Percentiles rank a stretch among this genome's conserved stretches.
Evolutionary conservation across 2,888 invertebrate species (phyloP).

Genomic region (Eupelmus urozonus): DNA sequence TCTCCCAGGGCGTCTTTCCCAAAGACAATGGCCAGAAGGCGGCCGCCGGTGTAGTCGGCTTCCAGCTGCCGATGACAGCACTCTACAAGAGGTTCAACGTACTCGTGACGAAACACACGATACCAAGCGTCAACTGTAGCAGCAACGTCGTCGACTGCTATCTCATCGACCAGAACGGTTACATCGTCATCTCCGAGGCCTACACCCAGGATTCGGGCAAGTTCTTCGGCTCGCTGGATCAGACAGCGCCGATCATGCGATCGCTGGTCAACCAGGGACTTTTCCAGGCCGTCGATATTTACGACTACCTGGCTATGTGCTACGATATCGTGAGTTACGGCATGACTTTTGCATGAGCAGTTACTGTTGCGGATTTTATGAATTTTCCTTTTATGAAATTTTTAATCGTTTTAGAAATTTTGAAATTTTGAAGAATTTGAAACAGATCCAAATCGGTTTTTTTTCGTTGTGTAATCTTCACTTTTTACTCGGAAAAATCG

Average conservation of each 20-base stretch:
- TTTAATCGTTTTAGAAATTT: too few relatives aligned
- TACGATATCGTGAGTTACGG: conserved; percentile 76
- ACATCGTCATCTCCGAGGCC: conserved; percentile 86
- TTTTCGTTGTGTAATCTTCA: too few relatives aligned
- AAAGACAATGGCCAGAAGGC: conserved; percentile 87
- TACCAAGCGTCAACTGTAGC: conserved; percentile 69
- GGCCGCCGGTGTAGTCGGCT: conserved; percentile 93
- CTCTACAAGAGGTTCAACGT: conserved; percentile 85
- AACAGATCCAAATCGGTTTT: too few relatives aligned
- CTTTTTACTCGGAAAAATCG: too few relatives aligned
- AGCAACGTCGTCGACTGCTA: conserved; percentile 83
- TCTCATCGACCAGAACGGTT: conserved; percentile 95
- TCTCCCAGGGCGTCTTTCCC: conserved; percentile 90
- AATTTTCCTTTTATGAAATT: too few relatives aligned
- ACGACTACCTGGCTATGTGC: conserved; percentile 92
- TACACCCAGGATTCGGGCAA: conserved; percentile 85
- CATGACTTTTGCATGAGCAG: too few relatives aligned
- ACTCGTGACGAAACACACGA: conserved; percentile 79
- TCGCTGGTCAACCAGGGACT: conserved; percentile 85
- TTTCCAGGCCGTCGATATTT: conserved; percentile 87
- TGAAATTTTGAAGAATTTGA: too few relatives aligned
- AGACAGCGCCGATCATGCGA: conserved; percentile 83
- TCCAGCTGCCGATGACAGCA: conserved; percentile 87
- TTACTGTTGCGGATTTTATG: too few relatives aligned
- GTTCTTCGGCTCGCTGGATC: conserved; percentile 91